These are phyloP conservation scores for Caracal caracal DNA, from an alignment of 2,113 vertebrate genomes.

Conservation along the genomic window DNA sequence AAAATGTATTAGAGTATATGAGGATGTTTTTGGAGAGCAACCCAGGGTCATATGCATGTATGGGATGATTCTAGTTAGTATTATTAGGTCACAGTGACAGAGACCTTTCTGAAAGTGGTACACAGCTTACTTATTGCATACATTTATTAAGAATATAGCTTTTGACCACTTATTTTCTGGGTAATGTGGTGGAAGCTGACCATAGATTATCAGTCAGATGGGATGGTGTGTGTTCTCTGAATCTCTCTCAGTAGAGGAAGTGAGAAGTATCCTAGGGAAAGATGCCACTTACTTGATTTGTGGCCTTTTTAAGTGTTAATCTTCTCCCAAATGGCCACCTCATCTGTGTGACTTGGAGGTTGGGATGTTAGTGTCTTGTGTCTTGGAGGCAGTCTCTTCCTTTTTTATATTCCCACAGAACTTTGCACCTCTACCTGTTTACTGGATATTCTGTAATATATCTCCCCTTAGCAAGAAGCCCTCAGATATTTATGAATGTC, in stretches of 20 bases:
- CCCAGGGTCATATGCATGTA: fast-evolving
- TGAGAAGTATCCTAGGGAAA: background rate
- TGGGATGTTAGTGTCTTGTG: background rate
- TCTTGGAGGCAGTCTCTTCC: background rate
- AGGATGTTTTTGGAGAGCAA: background rate
- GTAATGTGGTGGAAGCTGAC: background rate
- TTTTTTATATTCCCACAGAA: background rate
- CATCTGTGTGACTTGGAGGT: background rate
- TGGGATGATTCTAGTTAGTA: background rate
- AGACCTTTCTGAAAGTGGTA: background rate
- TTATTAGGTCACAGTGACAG: background rate
- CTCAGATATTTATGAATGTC: background rate
- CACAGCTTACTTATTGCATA: background rate
- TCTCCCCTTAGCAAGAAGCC: background rate
- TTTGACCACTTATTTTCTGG: background rate
- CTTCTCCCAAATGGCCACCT: background rate
- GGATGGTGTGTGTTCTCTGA: background rate
- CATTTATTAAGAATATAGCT: background rate
- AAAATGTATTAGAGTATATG: background rate
- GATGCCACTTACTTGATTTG: background rate
- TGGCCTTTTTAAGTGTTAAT: background rate
- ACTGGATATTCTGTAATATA: background rate
- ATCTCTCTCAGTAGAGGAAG: background rate
- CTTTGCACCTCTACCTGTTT: background rate
- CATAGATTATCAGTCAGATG: background rate